phyloP scores from a whole-genome alignment of 2,797 vertebrate species.

The Champsocephalus esox region DNA sequence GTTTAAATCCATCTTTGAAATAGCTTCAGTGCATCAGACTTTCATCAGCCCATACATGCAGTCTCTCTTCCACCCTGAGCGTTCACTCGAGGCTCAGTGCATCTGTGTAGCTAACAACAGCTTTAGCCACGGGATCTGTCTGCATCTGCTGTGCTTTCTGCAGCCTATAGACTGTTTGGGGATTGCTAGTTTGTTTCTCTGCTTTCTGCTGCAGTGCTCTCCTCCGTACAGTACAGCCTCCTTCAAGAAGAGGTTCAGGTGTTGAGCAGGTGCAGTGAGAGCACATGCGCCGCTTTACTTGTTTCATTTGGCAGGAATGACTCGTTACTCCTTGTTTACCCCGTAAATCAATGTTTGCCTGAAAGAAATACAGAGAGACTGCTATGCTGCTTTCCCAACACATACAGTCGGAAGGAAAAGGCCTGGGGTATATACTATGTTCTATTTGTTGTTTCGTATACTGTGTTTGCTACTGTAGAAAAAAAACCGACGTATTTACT shows the following conservation, averaged over 20 bases:
- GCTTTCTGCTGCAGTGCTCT: constrained; percentile 58
- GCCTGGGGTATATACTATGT: background rate
- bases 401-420: constrained; percentile 1
- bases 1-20: constrained; percentile 44
- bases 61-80: constrained; percentile 33
- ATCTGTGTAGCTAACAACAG: constrained; percentile 53
- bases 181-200: constrained; percentile 48
- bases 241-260: constrained; percentile 71
- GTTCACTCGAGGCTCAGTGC: constrained; percentile 47
- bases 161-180: constrained; percentile 52
- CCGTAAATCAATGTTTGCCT: constrained; percentile 63
- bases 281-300: constrained; percentile 63
- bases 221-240: constrained; percentile 43
- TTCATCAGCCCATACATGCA: constrained; percentile 30
- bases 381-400: constrained; percentile 20
- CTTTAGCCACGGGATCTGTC: constrained; percentile 62
- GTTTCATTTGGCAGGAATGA: constrained; percentile 60
- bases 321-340: constrained; percentile 66
- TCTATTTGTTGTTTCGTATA: constrained; percentile 1
- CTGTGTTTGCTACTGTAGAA: background rate
- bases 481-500: background rate
- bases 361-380: constrained; percentile 8
- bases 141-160: constrained; percentile 64
- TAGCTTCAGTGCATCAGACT: constrained; percentile 36
- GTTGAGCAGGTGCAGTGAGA: constrained; percentile 72